Evolutionary conservation across 2,113 vertebrate species (phyloP).

Genomic region (Myotis davidii): DNA sequence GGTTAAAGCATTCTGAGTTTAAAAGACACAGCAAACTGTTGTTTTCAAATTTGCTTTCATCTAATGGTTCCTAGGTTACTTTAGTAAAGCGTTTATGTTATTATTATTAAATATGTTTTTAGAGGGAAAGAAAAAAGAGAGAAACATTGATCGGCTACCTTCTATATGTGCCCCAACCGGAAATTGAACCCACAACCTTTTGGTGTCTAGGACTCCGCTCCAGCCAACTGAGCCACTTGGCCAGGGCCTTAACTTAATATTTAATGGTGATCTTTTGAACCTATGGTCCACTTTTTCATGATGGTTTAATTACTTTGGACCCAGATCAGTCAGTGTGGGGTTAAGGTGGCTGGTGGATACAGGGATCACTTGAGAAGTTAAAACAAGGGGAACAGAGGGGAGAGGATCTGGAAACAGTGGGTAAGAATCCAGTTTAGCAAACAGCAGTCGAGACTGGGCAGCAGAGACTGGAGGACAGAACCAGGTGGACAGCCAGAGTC

Average conservation of each 20-base stretch:
- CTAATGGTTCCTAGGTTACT: too few relatives aligned
- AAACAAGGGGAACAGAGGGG: neutral
- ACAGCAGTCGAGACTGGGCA: neutral
- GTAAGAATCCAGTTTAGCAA: neutral
- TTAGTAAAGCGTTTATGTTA: too few relatives aligned
- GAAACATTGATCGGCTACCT: too few relatives aligned
- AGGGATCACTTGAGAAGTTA: neutral
- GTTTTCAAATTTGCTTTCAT: neutral
- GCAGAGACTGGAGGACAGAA: neutral
- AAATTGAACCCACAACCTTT: too few relatives aligned
- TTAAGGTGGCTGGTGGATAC: neutral
- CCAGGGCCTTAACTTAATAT: constrained; percentile 21
- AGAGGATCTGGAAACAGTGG: neutral
- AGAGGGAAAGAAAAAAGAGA: too few relatives aligned
- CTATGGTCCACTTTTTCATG: neutral
- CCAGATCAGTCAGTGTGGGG: neutral
- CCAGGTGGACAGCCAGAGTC: neutral
- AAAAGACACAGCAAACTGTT: neutral
- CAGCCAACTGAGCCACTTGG: too few relatives aligned
- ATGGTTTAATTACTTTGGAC: constrained; percentile 5
- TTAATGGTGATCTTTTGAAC: constrained; percentile 7
- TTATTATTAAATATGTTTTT: too few relatives aligned
- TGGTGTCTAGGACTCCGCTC: too few relatives aligned
- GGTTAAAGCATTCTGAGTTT: neutral
- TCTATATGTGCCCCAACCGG: too few relatives aligned